These are phyloP conservation scores for Irena cyanogastra DNA, from an alignment of 2,113 vertebrate species.

Conservation along the genomic window DNA sequence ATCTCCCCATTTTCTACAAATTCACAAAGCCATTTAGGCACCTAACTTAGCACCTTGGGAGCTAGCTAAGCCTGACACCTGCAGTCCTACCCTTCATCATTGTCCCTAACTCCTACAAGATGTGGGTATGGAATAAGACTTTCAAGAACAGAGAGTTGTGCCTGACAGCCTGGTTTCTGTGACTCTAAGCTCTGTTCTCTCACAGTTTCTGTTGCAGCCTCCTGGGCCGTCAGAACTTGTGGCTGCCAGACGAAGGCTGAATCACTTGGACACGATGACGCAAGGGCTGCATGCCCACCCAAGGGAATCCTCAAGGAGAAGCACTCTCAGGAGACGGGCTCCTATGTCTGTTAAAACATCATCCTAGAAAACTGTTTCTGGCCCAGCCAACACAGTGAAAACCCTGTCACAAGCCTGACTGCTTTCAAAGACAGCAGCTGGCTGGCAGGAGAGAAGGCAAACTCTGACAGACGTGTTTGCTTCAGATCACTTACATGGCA, in stretches of 20 bases:
- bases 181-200: neutral
- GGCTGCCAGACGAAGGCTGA: neutral
- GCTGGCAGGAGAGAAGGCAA: neutral
- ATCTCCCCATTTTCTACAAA: neutral
- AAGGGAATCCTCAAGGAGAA: neutral
- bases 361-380: neutral
- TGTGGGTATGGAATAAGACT: neutral
- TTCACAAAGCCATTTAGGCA: neutral
- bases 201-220: neutral
- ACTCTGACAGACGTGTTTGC: neutral
- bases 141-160: neutral
- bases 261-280: accelerated
- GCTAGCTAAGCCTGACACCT: neutral
- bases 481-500: neutral
- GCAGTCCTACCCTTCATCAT: neutral
- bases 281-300: neutral
- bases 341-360: neutral
- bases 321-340: neutral
- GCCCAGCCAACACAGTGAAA: neutral
- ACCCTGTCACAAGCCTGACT: neutral
- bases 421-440: neutral
- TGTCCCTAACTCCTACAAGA: neutral
- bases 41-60: neutral
- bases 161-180: neutral
- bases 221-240: neutral